Base-by-base conservation (phyloP, 2,113 vertebrate species). In the Chunga burmeisteri region DNA sequence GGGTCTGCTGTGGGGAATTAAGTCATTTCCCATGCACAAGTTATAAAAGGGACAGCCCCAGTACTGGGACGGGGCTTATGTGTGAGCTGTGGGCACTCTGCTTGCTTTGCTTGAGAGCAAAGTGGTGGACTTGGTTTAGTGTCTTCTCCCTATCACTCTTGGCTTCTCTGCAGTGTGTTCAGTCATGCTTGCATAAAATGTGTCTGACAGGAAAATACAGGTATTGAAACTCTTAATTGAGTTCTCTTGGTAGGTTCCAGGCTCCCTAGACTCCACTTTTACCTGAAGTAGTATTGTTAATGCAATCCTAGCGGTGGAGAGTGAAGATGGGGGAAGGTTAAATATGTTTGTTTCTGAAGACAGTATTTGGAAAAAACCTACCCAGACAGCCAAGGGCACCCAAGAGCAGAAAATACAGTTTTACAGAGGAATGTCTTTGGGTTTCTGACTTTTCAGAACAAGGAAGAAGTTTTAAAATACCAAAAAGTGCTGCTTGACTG, bases 131-230 rank as follows among this genome's bases (percentile, higher is more conserved):
- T 32, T 46, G 65, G 29, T 38, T 34, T 44, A n/a, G 18, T 38
- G 52, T 12, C 83, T 42, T 16, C 38, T 86, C 4, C 50, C n/a
- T n/a, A 1, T 16, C 52, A 2, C 71, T 21, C 0, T 75, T n/a
- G 46, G 46, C 52, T 36, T 46, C 81, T 16, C 16, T 5, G 58
- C 81, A 77, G 30, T 7, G 49, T 61, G 47, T 58, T 16, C 72
- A 50, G 32, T 34, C 53, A 3, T 20, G 12, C 13, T 46, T 7
- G 52, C 15, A 32, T 52, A 52, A 66, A 81, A 49, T 36, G 13
- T 0, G 2, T 22, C 38, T 32, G 42, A 13, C n/a, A n/a, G 66
- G 62, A 68, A 47, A 61, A 30, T 18, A 2, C 3, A 20, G 70
- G 17, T 42, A 30, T n/a, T 90, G 13, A 5, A 73, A 26, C 14